Evolutionary conservation across 2,888 invertebrate species (phyloP).

Genomic region (Leptopterna dolabrata): DNA sequence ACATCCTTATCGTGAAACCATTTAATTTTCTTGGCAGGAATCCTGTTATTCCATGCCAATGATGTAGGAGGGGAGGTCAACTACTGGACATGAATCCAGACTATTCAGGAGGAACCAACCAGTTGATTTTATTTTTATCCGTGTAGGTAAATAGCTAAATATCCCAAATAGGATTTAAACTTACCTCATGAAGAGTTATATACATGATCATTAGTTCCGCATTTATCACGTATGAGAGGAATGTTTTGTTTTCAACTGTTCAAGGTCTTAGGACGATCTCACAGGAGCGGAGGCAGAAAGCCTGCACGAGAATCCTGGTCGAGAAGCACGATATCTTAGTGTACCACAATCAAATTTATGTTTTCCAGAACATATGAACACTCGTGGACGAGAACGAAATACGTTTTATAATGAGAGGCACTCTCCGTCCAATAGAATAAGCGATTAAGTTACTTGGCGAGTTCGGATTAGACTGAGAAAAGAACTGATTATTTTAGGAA

Average conservation of each 20-base stretch:
- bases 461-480: constrained; percentile 5
- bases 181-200: background rate
- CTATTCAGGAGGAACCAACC: too few species aligned
- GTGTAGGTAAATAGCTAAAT: too few species aligned
- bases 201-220: constrained; percentile 6
- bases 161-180: background rate
- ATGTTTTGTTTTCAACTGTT: constrained; percentile 44
- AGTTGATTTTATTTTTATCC: too few species aligned
- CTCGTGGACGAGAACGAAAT: background rate
- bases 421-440: background rate
- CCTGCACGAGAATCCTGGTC: constrained; percentile 22
- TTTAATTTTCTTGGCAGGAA: too few species aligned
- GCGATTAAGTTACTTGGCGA: constrained; percentile 46
- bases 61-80: too few species aligned
- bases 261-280: constrained; percentile 42
- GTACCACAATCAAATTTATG: background rate
- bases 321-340: constrained; percentile 1
- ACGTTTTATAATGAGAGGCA: background rate
- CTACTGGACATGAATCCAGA: too few species aligned
- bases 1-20: too few species aligned
- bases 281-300: constrained; percentile 1
- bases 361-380: background rate
- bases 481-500: constrained; percentile 57
- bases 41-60: too few species aligned
- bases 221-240: constrained; percentile 28